Base-by-base conservation (phyloP, 1,140 invertebrate genomes). In the Aphelenchoides besseyi region DNA sequence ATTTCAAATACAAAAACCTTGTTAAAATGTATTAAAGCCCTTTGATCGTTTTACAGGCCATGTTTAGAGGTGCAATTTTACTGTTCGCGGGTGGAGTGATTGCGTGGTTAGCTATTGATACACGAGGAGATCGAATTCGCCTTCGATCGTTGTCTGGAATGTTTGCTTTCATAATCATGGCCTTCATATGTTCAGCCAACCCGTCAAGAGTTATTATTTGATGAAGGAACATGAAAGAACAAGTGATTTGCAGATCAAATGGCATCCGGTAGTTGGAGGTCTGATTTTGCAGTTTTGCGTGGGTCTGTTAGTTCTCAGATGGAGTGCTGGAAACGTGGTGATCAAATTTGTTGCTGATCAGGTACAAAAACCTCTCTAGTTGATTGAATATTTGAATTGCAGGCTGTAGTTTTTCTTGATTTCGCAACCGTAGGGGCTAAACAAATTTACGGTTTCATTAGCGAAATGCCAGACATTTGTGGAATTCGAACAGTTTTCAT, bases 271-370 rank as follows among this genome's bases (percentile, higher is more conserved):
- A 0, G 76, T 90, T 16, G 90, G 89, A 80, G 94, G 93, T 0
- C 80, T 95, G 1, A 86, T 89, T 0, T 84, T 95, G 2, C 95
- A 97, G 86, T 92, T 95, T 79, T 55, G 89, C 0, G 89, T 97
- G 71, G 95, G 92, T 0, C 75, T 97, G 0, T 73, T 95, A 1
- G 92, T 92, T 69, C 90, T 98, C 63, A 88, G 92, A 73, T 95
- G 92, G 90, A 79, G 88, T 0, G 85, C 89, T 33, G 94, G 94
- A 0, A 88, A 91, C 63, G 80, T 87, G 0, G 89, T 92, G n/a
- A 90, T 97, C 69, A 84, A 90, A 70, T 95, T 92, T 81, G 82
- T 94, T 41, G 91, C 93, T 0, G 87, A 91, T 71, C 82, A 88
- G 69, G 74, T 75, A 72, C n/a, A 9, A 16, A 33, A 59, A 59